Base-by-base conservation (phyloP, 1,140 invertebrate genomes). In the Metopolophium dirhodum region DNA sequence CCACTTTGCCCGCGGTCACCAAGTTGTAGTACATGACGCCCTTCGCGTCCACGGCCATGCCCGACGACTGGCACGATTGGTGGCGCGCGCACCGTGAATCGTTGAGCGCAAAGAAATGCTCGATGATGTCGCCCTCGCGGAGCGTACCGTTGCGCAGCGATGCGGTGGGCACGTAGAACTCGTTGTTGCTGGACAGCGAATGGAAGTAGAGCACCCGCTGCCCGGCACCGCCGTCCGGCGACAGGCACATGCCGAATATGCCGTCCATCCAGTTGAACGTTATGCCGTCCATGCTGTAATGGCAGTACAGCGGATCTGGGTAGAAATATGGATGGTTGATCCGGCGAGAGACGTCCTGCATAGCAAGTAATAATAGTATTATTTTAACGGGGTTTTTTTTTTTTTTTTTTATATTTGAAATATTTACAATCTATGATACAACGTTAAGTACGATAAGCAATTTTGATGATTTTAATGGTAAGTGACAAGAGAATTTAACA, bases 231-330 rank as follows among this genome's bases (percentile, higher is more conserved):
- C 68, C 23, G 49, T 87, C 90, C 0, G 97, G 97, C 41, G 96
- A 96, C 37, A 98, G 94, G 20, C 97, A 96, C 94, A 98, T 95
- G 0, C 97, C 97, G 94, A 98, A 98, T 35, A 98, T 96, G 4
- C 97, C 97, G 94, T 98, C 97, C 3, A 97, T 96, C 97, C 97
- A 98, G 94, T 97, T 97, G 94, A 98, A 98, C 90, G 97, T 96
- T 0, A 97, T 94, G 23, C 97, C 97, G 94, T 97, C 97, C 0
- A 97, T 94, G 35, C 96, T 96, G 94, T 96, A 96, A 35, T 96
- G 96, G 3, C 97, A 96, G 1, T 97, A 96, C 7, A 97, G 94
- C 0, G 97, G 97, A 94, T 98, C 97, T 0, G 97, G 97, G 94
- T 96, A 97, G 94, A 98, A 98, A 22, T 97, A 96, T 87, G 97